These are phyloP conservation scores for Leptocoma aspasia DNA, from an alignment of 2,113 vertebrate genomes.

Conservation along the genomic window DNA sequence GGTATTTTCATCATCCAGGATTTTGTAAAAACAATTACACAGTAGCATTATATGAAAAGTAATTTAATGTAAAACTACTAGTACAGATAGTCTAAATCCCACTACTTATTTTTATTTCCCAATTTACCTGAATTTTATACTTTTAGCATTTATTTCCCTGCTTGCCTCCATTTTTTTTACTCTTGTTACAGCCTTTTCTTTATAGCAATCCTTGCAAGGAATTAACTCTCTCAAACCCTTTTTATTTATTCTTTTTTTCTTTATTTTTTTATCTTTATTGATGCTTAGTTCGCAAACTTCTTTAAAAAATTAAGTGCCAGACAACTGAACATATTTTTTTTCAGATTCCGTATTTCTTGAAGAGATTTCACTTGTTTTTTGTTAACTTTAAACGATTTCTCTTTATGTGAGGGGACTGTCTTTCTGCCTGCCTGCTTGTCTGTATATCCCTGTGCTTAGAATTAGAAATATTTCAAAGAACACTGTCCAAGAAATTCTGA, in stretches of 20 bases:
- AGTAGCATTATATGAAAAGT: neutral
- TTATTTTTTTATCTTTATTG: neutral
- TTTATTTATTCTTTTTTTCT: neutral
- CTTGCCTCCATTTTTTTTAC: neutral
- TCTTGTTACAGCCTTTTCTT: neutral
- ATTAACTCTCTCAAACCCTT: neutral
- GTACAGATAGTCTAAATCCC: neutral
- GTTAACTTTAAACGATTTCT: neutral
- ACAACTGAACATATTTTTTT: neutral
- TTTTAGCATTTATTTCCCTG: neutral
- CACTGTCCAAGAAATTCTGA: neutral
- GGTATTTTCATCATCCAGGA: neutral
- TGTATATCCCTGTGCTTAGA: neutral
- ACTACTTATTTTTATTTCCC: neutral
- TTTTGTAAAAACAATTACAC: neutral
- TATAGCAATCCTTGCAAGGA: neutral
- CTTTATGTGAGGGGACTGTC: neutral
- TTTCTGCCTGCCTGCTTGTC: neutral
- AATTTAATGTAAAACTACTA: neutral
- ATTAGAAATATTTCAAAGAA: neutral
- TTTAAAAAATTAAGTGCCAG: neutral
- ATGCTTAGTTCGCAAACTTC: neutral
- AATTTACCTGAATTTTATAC: neutral
- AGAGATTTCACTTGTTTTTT: neutral
- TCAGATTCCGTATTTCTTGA: neutral